Evolutionary conservation across 2,113 vertebrate genomes (phyloP).

Genomic region (Trochalopteron elliotii): DNA sequence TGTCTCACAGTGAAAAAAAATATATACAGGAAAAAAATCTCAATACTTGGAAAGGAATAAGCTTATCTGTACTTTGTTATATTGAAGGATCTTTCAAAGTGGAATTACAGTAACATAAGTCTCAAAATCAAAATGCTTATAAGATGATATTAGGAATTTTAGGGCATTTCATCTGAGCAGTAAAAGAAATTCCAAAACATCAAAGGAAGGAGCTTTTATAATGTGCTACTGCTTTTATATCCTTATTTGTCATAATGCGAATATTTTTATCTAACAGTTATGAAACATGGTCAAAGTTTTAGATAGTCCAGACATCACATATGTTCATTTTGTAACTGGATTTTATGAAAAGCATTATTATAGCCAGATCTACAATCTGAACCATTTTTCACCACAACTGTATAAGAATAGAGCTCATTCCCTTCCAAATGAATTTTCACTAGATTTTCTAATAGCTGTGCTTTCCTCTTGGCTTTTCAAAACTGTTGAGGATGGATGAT

Average conservation of each 20-base stretch:
- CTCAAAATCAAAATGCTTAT: background rate
- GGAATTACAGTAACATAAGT: background rate
- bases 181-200: conserved; percentile 8
- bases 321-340: background rate
- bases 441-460: background rate
- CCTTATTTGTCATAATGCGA: background rate
- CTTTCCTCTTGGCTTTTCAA: background rate
- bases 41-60: background rate
- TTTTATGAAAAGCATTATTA: conserved; percentile 3
- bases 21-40: background rate
- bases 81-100: background rate
- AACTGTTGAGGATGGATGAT: background rate
- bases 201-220: background rate
- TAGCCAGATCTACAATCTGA: background rate
- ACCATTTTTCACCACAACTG: background rate
- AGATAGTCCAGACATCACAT: background rate
- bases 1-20: background rate
- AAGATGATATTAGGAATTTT: background rate
- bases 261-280: background rate
- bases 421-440: background rate
- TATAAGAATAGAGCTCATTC: background rate
- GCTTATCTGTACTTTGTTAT: background rate
- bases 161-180: background rate
- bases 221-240: background rate
- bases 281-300: background rate